Evolutionary conservation across 2,113 vertebrate species (phyloP).

Genomic region (Gobio gobio): DNA sequence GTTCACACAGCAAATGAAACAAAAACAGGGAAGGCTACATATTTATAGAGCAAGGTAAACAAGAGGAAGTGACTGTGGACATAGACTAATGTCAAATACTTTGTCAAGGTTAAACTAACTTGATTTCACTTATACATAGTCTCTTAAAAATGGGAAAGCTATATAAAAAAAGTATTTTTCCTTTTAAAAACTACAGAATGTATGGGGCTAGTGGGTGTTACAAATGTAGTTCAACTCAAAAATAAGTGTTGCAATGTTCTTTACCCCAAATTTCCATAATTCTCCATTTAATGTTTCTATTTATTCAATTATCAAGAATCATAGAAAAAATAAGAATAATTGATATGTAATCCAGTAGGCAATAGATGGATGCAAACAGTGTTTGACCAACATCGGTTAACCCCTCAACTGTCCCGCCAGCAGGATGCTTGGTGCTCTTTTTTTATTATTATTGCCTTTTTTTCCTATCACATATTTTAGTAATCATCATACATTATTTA

Average conservation of each 20-base stretch:
- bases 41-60: slow-evolving; percentile 18
- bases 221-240: neutral
- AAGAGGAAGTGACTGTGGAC: slow-evolving; percentile 4
- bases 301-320: neutral
- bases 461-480: no score
- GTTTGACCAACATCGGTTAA: neutral
- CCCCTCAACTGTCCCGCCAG: no score
- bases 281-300: neutral
- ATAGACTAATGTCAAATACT: neutral
- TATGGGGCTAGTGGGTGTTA: neutral
- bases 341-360: neutral
- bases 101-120: neutral
- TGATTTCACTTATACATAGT: neutral
- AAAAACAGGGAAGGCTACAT: neutral
- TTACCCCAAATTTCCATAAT: neutral
- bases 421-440: no score
- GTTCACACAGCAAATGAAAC: slow-evolving; percentile 7
- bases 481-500: no score
- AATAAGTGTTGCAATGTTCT: no score
- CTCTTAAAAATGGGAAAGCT: neutral
- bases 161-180: neutral
- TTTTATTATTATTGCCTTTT: no score
- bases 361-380: neutral
- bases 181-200: neutral
- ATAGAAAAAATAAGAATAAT: neutral